Conservation (phyloP, 2,797 vertebrate species). For the Sylvilagus floridanus region DNA sequence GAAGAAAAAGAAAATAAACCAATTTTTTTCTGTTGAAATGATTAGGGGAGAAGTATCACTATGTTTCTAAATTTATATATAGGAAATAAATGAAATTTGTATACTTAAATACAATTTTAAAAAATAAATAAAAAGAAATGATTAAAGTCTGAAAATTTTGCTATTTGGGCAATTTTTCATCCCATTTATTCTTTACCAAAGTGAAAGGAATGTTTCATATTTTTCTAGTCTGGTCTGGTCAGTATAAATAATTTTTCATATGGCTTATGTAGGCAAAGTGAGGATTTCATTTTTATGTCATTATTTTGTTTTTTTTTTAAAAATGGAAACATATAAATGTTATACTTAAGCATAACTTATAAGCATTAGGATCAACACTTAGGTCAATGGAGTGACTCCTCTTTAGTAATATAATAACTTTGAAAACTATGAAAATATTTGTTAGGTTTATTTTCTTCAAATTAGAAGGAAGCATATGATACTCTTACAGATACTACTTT, state of each 20-base stretch:
- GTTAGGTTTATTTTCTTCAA: slow-evolving; percentile 32
- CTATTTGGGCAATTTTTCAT: neutral
- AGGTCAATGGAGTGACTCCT: neutral
- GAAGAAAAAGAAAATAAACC: neutral
- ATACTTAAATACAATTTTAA: too few relatives aligned
- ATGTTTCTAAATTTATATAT: too few relatives aligned
- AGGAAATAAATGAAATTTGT: too few relatives aligned
- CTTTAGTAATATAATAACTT: slow-evolving; percentile 44
- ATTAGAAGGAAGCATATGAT: neutral
- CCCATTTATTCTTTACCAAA: neutral
- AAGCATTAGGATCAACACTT: slow-evolving; percentile 47
- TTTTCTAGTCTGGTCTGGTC: neutral
- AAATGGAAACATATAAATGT: neutral
- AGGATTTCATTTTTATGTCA: slow-evolving; percentile 22
- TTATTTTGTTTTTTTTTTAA: slow-evolving; percentile 33
- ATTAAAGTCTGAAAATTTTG: slow-evolving; percentile 10
- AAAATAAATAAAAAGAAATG: too few relatives aligned
- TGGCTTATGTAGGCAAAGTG: neutral
- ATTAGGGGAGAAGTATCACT: too few relatives aligned
- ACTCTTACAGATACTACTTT: neutral
- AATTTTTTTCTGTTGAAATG: neutral
- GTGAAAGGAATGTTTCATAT: neutral
- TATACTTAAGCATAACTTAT: slow-evolving; percentile 60
- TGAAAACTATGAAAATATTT: slow-evolving; percentile 17
- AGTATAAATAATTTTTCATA: neutral